A percentile compares a stretch with the other conserved stretches of the same genome.
Evolutionary conservation across 2,113 vertebrate genomes (phyloP).

Genomic region (Oreochromis aureus): DNA sequence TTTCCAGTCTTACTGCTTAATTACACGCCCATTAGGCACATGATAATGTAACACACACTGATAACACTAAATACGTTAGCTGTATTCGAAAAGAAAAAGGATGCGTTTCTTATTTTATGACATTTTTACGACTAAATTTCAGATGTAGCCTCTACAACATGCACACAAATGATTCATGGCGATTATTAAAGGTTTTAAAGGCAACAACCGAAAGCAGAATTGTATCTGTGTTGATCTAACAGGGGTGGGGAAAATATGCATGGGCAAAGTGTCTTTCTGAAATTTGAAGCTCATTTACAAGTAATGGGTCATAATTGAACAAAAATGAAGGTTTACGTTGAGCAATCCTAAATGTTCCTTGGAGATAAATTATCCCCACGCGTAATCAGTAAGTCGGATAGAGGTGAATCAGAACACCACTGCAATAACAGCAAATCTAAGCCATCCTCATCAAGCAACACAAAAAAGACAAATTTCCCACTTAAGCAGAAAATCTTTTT

Average conservation of each 20-base stretch:
- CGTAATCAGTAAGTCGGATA: not conserved
- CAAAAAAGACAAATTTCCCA: not conserved
- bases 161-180: not conserved
- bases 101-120: not conserved
- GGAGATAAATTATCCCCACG: not conserved
- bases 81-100: not conserved
- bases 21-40: not conserved
- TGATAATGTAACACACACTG: not conserved
- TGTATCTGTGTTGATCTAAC: not conserved
- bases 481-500: constrained; percentile 3
- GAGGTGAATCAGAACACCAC: not conserved
- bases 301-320: not conserved
- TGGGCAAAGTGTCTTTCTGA: not conserved
- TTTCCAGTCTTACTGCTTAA: not conserved
- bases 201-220: not conserved
- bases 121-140: not conserved
- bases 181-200: not conserved
- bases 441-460: not conserved
- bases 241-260: not conserved
- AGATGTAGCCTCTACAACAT: not conserved
- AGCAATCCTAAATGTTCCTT: not conserved
- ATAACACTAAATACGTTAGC: not conserved
- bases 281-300: not conserved
- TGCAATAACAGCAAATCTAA: not conserved
- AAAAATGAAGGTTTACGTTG: not conserved